Evolutionary conservation across 2,888 invertebrate genomes (phyloP).

Genomic region (Podotricha telesiphe): DNA sequence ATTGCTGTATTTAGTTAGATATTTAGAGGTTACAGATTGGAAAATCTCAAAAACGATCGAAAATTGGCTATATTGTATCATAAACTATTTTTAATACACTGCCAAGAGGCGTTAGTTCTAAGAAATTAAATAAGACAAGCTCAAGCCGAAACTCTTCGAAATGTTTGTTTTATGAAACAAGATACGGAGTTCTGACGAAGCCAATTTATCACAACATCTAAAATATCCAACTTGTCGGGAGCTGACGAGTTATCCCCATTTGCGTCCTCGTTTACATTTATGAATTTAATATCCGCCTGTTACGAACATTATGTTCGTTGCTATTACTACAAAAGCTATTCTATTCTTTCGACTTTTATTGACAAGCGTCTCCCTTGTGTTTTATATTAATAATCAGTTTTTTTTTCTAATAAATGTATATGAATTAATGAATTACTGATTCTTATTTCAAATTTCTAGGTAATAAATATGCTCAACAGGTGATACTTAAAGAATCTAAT

Average conservation of each 20-base stretch:
- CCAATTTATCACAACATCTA: slow-evolving; percentile 38
- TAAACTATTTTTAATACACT: slow-evolving; percentile 7
- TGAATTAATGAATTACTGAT: no score
- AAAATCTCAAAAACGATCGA: no score
- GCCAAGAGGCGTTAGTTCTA: slow-evolving; percentile 14
- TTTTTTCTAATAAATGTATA: no score
- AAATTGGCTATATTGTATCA: neutral
- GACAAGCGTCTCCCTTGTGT: neutral
- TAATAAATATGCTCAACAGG: no score
- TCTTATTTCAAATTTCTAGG: no score
- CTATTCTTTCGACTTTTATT: neutral
- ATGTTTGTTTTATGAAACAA: slow-evolving; percentile 34
- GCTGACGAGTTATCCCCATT: slow-evolving; percentile 34
- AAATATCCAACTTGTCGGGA: slow-evolving; percentile 29
- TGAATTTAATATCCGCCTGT: slow-evolving; percentile 44
- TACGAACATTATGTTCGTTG: slow-evolving; percentile 29
- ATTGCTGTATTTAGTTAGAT: no score
- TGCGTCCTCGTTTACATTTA: slow-evolving; percentile 41
- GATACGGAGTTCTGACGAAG: slow-evolving; percentile 27
- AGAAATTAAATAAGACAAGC: slow-evolving; percentile 28
- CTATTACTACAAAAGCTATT: slow-evolving; percentile 16
- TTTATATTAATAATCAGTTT: neutral
- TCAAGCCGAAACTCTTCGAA: slow-evolving; percentile 28
- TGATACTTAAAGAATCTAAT: neutral
- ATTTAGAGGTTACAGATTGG: no score